phyloP scores from a whole-genome alignment of 2,888 invertebrate species.

The Hydrotaea cyrtoneurina region DNA sequence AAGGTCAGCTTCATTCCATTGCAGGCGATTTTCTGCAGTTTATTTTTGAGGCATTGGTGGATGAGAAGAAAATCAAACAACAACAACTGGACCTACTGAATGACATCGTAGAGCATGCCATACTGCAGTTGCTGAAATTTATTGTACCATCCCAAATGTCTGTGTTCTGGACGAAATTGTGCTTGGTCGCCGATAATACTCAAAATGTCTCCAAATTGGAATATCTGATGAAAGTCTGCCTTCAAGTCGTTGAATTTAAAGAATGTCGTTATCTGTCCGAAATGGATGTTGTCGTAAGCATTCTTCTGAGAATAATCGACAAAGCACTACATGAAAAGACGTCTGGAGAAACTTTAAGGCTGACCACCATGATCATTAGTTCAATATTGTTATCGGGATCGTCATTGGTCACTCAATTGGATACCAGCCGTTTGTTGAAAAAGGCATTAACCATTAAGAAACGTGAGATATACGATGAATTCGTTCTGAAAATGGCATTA shows the following conservation, averaged over 20 bases:
- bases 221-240: slow-evolving; percentile 83
- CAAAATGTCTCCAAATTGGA: slow-evolving; percentile 71
- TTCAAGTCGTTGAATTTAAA: slow-evolving; percentile 84
- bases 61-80: slow-evolving; percentile 71
- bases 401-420: slow-evolving; percentile 87
- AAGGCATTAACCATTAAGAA: slow-evolving; percentile 84
- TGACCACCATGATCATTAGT: slow-evolving; percentile 81
- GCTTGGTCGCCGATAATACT: slow-evolving; percentile 76
- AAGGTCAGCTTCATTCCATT: slow-evolving; percentile 92
- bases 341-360: slow-evolving; percentile 57
- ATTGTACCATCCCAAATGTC: slow-evolving; percentile 85
- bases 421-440: slow-evolving; percentile 86
- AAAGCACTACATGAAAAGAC: slow-evolving; percentile 45
- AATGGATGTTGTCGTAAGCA: slow-evolving; percentile 83
- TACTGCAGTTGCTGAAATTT: slow-evolving; percentile 84
- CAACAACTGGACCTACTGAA: slow-evolving; percentile 78
- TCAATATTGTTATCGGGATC: slow-evolving; percentile 84
- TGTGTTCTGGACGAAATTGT: slow-evolving; percentile 85
- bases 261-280: slow-evolving; percentile 85
- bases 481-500: slow-evolving; percentile 85
- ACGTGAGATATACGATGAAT: slow-evolving; percentile 83
- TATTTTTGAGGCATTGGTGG: slow-evolving; percentile 84
- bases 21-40: slow-evolving; percentile 87
- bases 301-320: slow-evolving; percentile 80
- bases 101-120: slow-evolving; percentile 85